These are phyloP conservation scores for Micropoecilia bifurca DNA, from an alignment of 2,797 vertebrate species.

Conservation along the genomic window DNA sequence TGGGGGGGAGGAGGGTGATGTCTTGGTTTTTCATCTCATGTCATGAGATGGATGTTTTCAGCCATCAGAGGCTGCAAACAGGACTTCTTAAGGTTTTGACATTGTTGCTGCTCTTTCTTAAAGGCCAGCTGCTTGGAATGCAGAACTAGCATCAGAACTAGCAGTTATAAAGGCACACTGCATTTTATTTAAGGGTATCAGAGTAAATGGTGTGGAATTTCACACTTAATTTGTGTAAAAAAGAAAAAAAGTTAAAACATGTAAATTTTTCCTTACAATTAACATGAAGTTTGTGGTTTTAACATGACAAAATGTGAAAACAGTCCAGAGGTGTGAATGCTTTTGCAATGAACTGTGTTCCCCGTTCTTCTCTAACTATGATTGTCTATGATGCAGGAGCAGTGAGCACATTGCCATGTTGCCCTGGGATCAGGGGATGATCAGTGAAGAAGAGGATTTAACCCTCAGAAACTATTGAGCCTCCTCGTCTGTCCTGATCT, in stretches of 20 bases:
- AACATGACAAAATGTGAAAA: neutral
- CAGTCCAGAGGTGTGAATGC: neutral
- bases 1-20: too few relatives aligned
- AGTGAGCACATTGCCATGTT: constrained; percentile 57
- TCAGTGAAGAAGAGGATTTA: constrained; percentile 64
- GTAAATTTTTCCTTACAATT: neutral
- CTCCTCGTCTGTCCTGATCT: constrained; percentile 57
- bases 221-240: neutral
- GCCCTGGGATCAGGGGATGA: constrained; percentile 45
- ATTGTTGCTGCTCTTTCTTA: neutral
- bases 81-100: neutral
- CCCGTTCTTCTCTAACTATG: constrained; percentile 30
- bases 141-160: neutral
- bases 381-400: constrained; percentile 59
- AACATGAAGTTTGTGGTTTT: neutral
- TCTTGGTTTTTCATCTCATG: too few relatives aligned
- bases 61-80: too few relatives aligned
- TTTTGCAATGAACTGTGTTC: neutral
- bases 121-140: neutral
- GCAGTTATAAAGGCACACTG: neutral
- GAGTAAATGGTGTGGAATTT: neutral
- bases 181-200: neutral
- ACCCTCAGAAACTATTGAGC: constrained; percentile 62
- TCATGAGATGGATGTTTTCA: too few relatives aligned
- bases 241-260: neutral